Conservation (phyloP, 2,888 invertebrate species). For the Cheilosia impressa region DNA sequence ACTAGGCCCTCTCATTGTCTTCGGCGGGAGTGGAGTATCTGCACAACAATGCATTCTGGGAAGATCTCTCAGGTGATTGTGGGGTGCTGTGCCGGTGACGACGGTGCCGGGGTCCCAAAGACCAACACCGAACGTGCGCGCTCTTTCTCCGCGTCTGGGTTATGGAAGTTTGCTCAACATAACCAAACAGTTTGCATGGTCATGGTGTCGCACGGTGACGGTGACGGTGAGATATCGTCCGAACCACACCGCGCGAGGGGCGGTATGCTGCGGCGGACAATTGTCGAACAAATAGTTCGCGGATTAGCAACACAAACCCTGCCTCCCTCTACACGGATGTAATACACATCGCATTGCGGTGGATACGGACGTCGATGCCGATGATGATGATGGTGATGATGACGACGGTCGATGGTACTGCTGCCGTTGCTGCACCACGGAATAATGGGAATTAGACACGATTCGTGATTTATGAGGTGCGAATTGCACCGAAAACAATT, state of each 20-base stretch:
- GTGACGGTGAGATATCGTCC: constrained; percentile 65
- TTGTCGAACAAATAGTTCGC: constrained; percentile 75
- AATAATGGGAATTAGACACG: constrained; percentile 81
- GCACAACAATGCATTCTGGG: constrained; percentile 65
- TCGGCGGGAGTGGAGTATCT: constrained; percentile 30
- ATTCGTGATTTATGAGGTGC: constrained; percentile 83
- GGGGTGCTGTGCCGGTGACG: constrained; percentile 23
- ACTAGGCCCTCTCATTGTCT: constrained; percentile 42
- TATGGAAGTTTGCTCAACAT: constrained; percentile 72
- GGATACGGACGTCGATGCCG: constrained; percentile 45
- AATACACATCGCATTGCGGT: constrained; percentile 54
- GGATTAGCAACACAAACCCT: constrained; percentile 67
- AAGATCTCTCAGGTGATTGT: constrained; percentile 69
- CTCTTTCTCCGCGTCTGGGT: constrained; percentile 15
- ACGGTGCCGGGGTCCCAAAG: constrained; percentile 49
- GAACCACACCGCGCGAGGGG: constrained; percentile 22
- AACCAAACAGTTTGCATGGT: constrained; percentile 71
- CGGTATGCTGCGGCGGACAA: constrained; percentile 50
- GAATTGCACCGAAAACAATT: constrained; percentile 82
- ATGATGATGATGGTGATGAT: constrained; percentile 45
- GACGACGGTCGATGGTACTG: constrained; percentile 34
- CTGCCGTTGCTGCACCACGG: constrained; percentile 50
- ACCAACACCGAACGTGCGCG: constrained; percentile 62
- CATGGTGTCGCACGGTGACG: constrained; percentile 59
- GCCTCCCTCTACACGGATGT: background rate